Evolutionary conservation across 2,888 invertebrate genomes (phyloP).

Genomic region (Steromphala cineraria): DNA sequence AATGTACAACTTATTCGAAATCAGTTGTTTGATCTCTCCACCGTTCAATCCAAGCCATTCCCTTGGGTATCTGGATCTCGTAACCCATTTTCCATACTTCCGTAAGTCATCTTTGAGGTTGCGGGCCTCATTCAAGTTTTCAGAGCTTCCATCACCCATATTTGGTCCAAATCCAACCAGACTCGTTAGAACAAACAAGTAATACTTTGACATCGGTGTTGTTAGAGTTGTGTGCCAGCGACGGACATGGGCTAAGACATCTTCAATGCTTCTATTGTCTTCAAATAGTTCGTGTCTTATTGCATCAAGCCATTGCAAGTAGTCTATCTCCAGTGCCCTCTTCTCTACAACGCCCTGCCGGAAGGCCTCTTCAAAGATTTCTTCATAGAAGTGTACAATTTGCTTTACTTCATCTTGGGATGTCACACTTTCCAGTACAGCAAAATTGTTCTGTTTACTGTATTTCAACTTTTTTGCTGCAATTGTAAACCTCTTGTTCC

Average conservation of each 20-base stretch:
- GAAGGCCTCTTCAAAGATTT: slow-evolving; percentile 30
- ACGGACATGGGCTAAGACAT: slow-evolving; percentile 34
- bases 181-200: slow-evolving; percentile 41
- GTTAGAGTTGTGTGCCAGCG: slow-evolving; percentile 33
- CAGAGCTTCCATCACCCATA: slow-evolving; percentile 26
- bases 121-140: slow-evolving; percentile 34
- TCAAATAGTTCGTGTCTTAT: slow-evolving; percentile 30
- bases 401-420: slow-evolving; percentile 26
- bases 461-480: slow-evolving; percentile 36
- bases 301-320: slow-evolving; percentile 42
- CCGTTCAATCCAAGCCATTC: slow-evolving; percentile 42
- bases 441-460: slow-evolving; percentile 11
- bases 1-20: slow-evolving; percentile 9
- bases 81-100: slow-evolving; percentile 28
- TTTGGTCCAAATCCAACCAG: slow-evolving; percentile 40
- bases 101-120: slow-evolving; percentile 30
- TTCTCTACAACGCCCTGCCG: not conserved
- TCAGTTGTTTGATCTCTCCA: slow-evolving; percentile 35
- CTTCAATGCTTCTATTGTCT: slow-evolving; percentile 27
- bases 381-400: slow-evolving; percentile 36
- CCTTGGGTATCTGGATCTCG: slow-evolving; percentile 34
- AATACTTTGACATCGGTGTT: slow-evolving; percentile 37
- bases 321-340: slow-evolving; percentile 35
- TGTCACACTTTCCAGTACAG: slow-evolving; percentile 28
- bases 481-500: slow-evolving; percentile 31